Percentiles rank a stretch among this genome's conserved stretches.
phyloP scores from a whole-genome alignment of 2,888 invertebrate genomes.

The Pristionchus maxplancki region DNA sequence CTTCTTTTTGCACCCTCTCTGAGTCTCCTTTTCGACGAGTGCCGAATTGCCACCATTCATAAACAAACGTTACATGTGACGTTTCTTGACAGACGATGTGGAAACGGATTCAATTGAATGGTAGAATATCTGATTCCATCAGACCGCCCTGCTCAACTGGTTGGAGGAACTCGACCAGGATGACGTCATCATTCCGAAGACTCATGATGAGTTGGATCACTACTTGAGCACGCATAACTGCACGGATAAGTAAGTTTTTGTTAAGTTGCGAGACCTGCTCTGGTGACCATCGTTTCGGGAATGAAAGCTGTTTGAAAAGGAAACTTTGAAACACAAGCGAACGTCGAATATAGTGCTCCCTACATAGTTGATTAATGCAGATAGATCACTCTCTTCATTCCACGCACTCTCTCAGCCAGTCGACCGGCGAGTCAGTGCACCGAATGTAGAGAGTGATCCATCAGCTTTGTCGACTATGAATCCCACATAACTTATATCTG shows the following conservation, averaged over 20 bases:
- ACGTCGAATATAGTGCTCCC: not conserved
- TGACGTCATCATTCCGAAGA: not conserved
- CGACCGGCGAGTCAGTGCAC: too few relatives aligned
- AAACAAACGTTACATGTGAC: not conserved
- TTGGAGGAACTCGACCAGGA: slow-evolving; percentile 11
- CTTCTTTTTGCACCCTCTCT: too few relatives aligned
- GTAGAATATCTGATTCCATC: too few relatives aligned
- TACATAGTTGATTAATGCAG: not conserved
- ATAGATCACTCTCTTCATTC: too few relatives aligned
- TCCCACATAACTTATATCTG: too few relatives aligned
- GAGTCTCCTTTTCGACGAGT: not conserved
- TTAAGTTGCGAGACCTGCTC: too few relatives aligned
- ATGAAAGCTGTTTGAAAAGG: not conserved
- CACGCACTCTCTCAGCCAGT: too few relatives aligned
- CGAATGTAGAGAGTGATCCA: too few relatives aligned
- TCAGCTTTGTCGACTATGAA: too few relatives aligned
- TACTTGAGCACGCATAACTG: slow-evolving; percentile 15
- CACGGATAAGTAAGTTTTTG: slow-evolving; percentile 37
- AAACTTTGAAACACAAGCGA: not conserved
- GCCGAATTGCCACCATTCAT: not conserved
- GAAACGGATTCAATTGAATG: too few relatives aligned
- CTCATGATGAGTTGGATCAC: slow-evolving; percentile 20
- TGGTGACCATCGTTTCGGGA: too few relatives aligned
- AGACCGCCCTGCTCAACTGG: slow-evolving; percentile 9
- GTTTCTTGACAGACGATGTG: too few relatives aligned